A percentile compares a stretch with the other conserved stretches of the same genome.
Evolutionary conservation across 2,797 vertebrate species (phyloP).

Genomic region (Leptoclinus maculatus): DNA sequence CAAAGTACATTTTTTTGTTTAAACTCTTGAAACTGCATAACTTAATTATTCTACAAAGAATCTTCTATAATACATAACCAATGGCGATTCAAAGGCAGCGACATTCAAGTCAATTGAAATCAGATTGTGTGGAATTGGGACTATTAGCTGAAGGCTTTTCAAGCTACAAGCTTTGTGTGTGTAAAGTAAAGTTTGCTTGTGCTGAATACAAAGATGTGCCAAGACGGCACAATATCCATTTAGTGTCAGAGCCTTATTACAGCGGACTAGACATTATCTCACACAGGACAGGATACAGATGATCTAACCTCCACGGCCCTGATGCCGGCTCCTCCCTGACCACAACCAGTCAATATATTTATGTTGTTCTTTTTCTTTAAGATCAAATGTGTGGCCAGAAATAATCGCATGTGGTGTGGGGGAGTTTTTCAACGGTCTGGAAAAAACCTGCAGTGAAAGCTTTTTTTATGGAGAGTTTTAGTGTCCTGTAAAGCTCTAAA

Average conservation of each 20-base stretch:
- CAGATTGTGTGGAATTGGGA: constrained; percentile 19
- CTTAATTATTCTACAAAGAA: not conserved
- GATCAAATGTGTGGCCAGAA: constrained; percentile 31
- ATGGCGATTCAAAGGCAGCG: constrained; percentile 11
- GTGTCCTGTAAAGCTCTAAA: constrained; percentile 59
- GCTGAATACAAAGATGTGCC: constrained; percentile 21
- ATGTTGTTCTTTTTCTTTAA: constrained; percentile 34
- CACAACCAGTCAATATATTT: constrained; percentile 38
- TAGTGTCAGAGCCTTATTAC: constrained; percentile 1
- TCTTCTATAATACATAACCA: not conserved
- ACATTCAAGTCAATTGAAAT: constrained; percentile 7
- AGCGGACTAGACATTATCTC: constrained; percentile 21
- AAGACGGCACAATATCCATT: constrained; percentile 16
- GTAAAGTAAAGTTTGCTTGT: constrained; percentile 23
- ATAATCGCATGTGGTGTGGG: constrained; percentile 8
- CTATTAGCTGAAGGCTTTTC: constrained; percentile 37
- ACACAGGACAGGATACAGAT: constrained; percentile 18
- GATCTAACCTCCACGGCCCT: constrained; percentile 18
- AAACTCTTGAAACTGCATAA: not conserved
- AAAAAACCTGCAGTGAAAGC: constrained; percentile 52
- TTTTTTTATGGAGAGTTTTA: constrained; percentile 52
- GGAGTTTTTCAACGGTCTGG: constrained; percentile 19
- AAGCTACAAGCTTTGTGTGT: not conserved
- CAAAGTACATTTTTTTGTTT: not conserved
- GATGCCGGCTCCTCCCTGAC: constrained; percentile 27